Evolutionary conservation across 1,140 invertebrate species (phyloP), one percentile per base, ranked within the genome.

Genomic region (Ganaspis sp.): DNA sequence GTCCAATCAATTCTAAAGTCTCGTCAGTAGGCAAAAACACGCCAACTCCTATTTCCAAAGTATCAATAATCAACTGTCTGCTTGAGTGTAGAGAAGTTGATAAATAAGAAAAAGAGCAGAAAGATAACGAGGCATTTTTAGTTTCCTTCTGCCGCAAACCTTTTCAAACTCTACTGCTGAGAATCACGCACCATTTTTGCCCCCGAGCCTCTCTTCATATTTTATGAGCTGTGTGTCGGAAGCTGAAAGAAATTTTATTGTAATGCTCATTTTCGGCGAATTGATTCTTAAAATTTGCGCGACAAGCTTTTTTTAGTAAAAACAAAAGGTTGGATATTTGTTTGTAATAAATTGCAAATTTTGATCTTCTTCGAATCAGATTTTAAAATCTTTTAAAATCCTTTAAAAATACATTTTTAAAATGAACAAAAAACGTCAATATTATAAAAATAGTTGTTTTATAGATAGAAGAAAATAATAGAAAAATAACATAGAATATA

Each of bases 101-200:
- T 64, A 64, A 34, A 34, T 64, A 29, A 49, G 11, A 40, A 40
- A 21, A 54, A 54, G 23, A 54, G 19, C 21, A 64, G 12, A 64
- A 29, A 26, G 11, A 64, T 64, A 64, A 64, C 58, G 23, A 64
- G 58, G 58, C 58, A 64, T 64, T 64, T 64, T 64, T 64, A 64
- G 58, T 64, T 64, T 64, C 26, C 58, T 29, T 15, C 23, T 64
- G 58, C 58, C 23, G 23, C 26, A 26, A 64, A 64, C 58, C 23
- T 29, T 64, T 64, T 64, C 58, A 29, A 45, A 15, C 23, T 34
- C 1, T 29, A 64, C 58, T 64, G 58, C 58, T 15, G 26, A 23
- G 58, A 29, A 64, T 64, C 58, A 64, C 58, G 58, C 58, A 64
- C 58, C 23, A 64, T 64, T 64, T 64, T 29, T 64, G 26, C 58